phyloP scores from a whole-genome alignment of 2,888 invertebrate species.

The Bombylius discolor region DNA sequence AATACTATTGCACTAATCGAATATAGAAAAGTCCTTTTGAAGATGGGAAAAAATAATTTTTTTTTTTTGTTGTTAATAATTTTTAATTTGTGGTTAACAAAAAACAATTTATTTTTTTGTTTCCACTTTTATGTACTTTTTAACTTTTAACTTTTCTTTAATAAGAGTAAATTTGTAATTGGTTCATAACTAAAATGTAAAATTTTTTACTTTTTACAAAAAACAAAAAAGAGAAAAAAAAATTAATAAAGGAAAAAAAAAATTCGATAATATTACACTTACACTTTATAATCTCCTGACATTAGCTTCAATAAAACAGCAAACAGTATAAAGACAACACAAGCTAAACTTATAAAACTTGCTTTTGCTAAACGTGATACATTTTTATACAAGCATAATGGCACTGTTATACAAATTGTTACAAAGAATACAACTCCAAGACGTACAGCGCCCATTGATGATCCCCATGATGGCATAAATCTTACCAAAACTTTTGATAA shows the following conservation, averaged over 20 bases:
- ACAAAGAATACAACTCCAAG: slow-evolving; percentile 51
- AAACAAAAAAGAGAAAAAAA: background rate
- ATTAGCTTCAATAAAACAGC: slow-evolving; percentile 43
- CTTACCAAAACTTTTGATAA: slow-evolving; percentile 68
- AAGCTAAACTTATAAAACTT: slow-evolving; percentile 43
- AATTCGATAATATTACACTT: slow-evolving; percentile 33
- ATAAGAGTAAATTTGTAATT: too few species aligned
- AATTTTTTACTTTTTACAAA: background rate
- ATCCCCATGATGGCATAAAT: slow-evolving; percentile 41
- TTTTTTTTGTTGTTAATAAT: too few species aligned
- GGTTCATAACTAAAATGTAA: too few species aligned
- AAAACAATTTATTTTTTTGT: too few species aligned
- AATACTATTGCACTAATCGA: too few species aligned
- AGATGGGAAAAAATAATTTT: too few species aligned
- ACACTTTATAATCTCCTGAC: slow-evolving; percentile 47
- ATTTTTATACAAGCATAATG: slow-evolving; percentile 65
- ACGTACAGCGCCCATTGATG: slow-evolving; percentile 36
- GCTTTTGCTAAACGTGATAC: slow-evolving; percentile 40
- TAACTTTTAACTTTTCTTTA: too few species aligned
- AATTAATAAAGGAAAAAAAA: background rate
- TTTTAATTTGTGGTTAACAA: too few species aligned
- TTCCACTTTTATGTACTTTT: too few species aligned
- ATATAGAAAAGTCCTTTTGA: too few species aligned
- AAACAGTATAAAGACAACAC: slow-evolving; percentile 58
- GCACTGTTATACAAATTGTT: slow-evolving; percentile 60